phyloP scores from a whole-genome alignment of 2,113 vertebrate genomes.

The Columba livia region DNA sequence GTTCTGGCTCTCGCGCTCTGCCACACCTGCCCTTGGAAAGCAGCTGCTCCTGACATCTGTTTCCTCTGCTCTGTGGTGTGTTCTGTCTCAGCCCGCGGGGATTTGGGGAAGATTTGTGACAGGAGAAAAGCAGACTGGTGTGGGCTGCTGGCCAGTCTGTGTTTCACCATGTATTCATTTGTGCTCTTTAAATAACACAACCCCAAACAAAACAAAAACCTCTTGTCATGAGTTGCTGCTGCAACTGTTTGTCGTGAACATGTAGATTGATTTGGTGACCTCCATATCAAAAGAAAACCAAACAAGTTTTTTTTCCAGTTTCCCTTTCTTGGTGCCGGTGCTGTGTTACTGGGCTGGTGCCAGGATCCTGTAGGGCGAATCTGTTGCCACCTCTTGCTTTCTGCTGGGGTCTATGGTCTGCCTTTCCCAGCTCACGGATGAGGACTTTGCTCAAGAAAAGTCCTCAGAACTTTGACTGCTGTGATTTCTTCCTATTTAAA shows the following conservation, averaged over 20 bases:
- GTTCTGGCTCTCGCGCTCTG: not conserved
- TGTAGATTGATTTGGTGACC: not conserved
- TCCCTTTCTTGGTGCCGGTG: not conserved
- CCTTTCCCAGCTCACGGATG: not conserved
- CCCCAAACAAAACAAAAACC: not conserved
- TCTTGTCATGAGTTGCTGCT: not conserved
- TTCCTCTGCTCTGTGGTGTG: not conserved
- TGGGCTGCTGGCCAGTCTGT: not conserved
- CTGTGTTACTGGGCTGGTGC: not conserved
- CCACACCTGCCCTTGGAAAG: not conserved
- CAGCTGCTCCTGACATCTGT: constrained; percentile 16
- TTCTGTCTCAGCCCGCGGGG: not conserved
- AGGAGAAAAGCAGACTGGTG: not conserved
- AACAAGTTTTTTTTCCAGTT: not conserved
- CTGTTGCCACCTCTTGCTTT: not conserved
- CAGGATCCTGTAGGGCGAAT: not conserved
- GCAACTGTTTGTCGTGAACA: not conserved
- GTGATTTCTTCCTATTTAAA: not conserved
- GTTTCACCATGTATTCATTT: not conserved
- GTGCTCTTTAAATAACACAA: not conserved
- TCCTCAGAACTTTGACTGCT: not conserved
- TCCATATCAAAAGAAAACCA: not conserved
- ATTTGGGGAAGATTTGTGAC: not conserved
- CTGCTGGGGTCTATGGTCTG: not conserved
- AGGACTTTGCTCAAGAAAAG: not conserved